Conservation (phyloP, 2,888 invertebrate species). For the Phyto melanocephala region DNA sequence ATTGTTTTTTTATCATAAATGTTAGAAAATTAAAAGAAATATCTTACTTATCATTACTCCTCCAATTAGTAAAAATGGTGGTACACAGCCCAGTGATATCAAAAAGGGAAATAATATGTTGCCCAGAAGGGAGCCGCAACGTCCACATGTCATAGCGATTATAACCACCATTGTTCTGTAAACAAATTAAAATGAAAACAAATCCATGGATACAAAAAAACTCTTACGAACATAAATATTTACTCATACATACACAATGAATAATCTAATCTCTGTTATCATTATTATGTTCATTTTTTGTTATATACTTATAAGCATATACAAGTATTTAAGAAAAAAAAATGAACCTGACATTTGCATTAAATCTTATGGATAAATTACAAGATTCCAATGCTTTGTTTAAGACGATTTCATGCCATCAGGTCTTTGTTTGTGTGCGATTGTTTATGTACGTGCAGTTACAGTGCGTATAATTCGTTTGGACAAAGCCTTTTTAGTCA, state of each 20-base stretch:
- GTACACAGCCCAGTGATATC: constrained; percentile 83
- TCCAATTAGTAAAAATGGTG: constrained; percentile 85
- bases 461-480: too few species aligned
- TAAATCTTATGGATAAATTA: too few species aligned
- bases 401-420: too few species aligned
- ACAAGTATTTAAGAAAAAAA: too few species aligned
- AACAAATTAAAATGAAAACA: not conserved
- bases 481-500: too few species aligned
- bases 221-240: too few species aligned
- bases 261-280: not conserved
- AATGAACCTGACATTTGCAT: not conserved
- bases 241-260: not conserved
- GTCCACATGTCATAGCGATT: constrained; percentile 84
- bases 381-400: too few species aligned
- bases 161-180: constrained; percentile 86
- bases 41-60: constrained; percentile 82
- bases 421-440: too few species aligned
- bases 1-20: not conserved
- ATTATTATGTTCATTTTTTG: not conserved
- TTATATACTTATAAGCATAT: too few species aligned
- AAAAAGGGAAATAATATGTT: constrained; percentile 86
- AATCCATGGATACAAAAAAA: not conserved
- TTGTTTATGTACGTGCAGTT: too few species aligned
- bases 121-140: constrained; percentile 85
- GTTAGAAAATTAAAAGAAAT: not conserved